A percentile compares a stretch with the other conserved stretches of the same genome.
Conservation (phyloP, 2,888 invertebrate species). For the Pterostichus niger region DNA sequence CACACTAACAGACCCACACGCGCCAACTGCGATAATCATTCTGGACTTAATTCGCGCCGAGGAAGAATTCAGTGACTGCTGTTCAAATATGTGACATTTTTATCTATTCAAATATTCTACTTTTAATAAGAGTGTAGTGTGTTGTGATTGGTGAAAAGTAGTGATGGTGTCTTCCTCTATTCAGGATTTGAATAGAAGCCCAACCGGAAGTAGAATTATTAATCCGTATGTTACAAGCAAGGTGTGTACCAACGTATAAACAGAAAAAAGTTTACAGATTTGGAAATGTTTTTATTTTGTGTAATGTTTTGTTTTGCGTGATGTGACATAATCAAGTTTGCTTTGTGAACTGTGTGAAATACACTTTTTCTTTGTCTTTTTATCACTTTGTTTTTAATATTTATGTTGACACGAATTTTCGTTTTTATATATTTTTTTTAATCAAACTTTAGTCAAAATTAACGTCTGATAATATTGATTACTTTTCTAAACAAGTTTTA, state of each 20-base stretch:
- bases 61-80: too few species aligned
- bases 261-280: neutral
- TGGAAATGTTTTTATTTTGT: conserved; percentile 11
- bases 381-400: conserved; percentile 14
- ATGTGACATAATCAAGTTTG: conserved; percentile 33
- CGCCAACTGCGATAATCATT: conserved; percentile 23
- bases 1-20: conserved; percentile 1
- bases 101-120: neutral
- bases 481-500: too few species aligned
- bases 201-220: conserved; percentile 38
- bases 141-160: neutral
- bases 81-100: neutral
- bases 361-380: conserved; percentile 43
- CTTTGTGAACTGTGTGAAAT: conserved; percentile 35
- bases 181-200: conserved; percentile 18
- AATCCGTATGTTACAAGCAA: conserved; percentile 17
- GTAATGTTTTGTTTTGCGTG: conserved; percentile 33
- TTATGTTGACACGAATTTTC: conserved; percentile 3
- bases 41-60: conserved; percentile 20
- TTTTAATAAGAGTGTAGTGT: neutral
- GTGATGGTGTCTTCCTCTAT: conserved; percentile 44
- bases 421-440: too few species aligned
- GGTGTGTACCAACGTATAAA: conserved; percentile 32
- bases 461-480: too few species aligned
- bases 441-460: too few species aligned